Evolutionary conservation across 2,888 invertebrate species (phyloP).

Genomic region (Lithosia quadra): DNA sequence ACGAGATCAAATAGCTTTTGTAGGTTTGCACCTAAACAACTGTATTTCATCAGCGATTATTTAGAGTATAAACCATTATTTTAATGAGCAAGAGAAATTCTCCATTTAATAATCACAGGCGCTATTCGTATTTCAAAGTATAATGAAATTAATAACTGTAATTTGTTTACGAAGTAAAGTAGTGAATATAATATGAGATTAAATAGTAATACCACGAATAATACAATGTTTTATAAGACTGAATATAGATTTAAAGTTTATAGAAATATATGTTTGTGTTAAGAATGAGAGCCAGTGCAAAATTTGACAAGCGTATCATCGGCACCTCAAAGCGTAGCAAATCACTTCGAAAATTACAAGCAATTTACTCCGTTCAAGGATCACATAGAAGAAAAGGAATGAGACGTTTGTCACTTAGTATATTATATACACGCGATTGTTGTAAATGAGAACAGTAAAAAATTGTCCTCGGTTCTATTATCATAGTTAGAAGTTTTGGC

Average conservation of each 20-base stretch:
- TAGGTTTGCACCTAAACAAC: not conserved
- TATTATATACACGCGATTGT: conserved; percentile 76
- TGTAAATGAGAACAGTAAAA: conserved; percentile 58
- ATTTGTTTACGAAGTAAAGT: not conserved
- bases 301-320: conserved; percentile 75
- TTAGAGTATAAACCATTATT: not conserved
- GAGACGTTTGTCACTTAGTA: conserved; percentile 80
- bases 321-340: conserved; percentile 78
- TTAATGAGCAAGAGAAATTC: not conserved
- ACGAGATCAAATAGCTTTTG: not conserved
- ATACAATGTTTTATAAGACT: not conserved
- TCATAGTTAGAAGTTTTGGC: conserved; percentile 46
- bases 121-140: not conserved
- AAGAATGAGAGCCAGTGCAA: conserved; percentile 58
- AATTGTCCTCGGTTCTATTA: conserved; percentile 55
- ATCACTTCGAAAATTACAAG: conserved; percentile 81
- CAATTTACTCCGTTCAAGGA: conserved; percentile 83
- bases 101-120: not conserved
- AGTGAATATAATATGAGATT: not conserved
- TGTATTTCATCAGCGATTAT: not conserved
- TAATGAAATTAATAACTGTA: not conserved
- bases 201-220: conserved; percentile 30
- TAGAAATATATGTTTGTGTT: conserved; percentile 48
- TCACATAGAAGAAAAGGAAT: conserved; percentile 79
- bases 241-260: conserved; percentile 32